phyloP scores from a whole-genome alignment of 2,797 vertebrate species.

The Enteromius trimaculatus region DNA sequence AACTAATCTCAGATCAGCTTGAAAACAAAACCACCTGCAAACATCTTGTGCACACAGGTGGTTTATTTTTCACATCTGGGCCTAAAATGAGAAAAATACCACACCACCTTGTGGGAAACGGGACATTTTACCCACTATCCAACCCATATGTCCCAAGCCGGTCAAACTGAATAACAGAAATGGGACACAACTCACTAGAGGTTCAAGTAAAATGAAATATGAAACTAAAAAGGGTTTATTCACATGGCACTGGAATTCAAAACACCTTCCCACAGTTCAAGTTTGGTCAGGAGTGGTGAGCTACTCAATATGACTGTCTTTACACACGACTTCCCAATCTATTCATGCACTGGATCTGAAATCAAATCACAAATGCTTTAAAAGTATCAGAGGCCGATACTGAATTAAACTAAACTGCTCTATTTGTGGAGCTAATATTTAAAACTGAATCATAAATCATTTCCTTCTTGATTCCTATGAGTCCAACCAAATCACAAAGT shows the following conservation, averaged over 20 bases:
- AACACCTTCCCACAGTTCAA: slow-evolving; percentile 8
- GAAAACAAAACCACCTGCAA: background rate
- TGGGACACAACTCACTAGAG: slow-evolving; percentile 22
- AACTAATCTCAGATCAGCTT: background rate
- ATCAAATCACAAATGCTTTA: background rate
- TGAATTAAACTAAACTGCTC: background rate
- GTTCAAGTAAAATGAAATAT: background rate
- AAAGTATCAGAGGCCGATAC: background rate
- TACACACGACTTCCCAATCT: background rate
- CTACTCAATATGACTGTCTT: background rate
- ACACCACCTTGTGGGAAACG: background rate
- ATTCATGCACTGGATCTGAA: background rate
- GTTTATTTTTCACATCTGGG: slow-evolving; percentile 23
- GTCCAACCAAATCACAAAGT: background rate
- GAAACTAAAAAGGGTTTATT: background rate
- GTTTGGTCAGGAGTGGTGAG: background rate
- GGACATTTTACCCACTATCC: slow-evolving; percentile 8
- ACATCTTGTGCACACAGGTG: background rate
- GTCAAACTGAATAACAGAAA: slow-evolving; percentile 30
- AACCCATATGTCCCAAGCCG: background rate
- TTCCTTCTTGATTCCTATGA: background rate
- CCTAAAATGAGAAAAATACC: slow-evolving; percentile 24
- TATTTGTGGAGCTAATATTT: background rate
- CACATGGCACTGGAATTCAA: background rate
- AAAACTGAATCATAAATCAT: background rate